phyloP scores from a whole-genome alignment of 2,888 invertebrate genomes.

The Sminthurinus aureus region DNA sequence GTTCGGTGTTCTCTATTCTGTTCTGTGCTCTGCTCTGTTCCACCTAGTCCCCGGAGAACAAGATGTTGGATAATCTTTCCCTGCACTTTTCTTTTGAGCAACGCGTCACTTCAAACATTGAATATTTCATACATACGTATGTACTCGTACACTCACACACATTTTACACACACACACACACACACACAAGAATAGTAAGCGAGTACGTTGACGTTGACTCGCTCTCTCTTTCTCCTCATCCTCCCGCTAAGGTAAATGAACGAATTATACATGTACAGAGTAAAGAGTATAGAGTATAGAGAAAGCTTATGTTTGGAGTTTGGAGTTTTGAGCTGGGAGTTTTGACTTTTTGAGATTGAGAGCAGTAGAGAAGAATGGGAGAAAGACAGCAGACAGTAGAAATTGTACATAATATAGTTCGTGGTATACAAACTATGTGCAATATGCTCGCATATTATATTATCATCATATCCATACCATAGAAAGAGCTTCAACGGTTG shows the following conservation, averaged over 20 bases:
- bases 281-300: too few relatives aligned
- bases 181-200: neutral
- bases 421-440: too few relatives aligned
- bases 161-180: neutral
- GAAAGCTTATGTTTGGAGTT: too few relatives aligned
- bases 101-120: constrained; percentile 58
- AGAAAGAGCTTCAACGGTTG: too few relatives aligned
- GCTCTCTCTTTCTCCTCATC: neutral
- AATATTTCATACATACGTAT: constrained; percentile 59
- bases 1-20: too few relatives aligned
- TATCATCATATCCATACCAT: too few relatives aligned
- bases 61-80: constrained; percentile 56
- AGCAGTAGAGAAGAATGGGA: neutral
- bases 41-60: constrained; percentile 52
- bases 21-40: too few relatives aligned
- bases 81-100: constrained; percentile 57
- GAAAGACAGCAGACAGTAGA: too few relatives aligned
- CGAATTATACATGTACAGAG: neutral
- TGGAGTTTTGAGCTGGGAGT: neutral
- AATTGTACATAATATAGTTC: too few relatives aligned
- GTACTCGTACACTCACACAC: neutral
- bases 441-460: too few relatives aligned
- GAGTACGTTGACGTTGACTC: neutral
- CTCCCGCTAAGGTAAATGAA: constrained; percentile 8
- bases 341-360: too few relatives aligned